Evolutionary conservation across 1,140 invertebrate genomes (phyloP), one percentile per base, ranked within the genome.

Genomic region (Heliconius nattereri): DNA sequence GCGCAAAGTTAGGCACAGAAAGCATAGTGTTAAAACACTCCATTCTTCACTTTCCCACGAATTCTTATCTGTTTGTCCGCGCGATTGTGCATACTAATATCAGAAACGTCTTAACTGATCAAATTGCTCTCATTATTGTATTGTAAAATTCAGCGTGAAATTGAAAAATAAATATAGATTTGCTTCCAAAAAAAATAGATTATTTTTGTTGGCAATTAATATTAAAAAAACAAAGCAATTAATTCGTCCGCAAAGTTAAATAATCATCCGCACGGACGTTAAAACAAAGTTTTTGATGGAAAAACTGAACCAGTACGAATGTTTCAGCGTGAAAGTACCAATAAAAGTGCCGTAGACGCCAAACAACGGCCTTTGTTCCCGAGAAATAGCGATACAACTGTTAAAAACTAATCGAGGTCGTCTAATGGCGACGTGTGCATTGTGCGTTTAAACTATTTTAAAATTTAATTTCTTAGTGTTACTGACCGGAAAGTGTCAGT

Each of bases 301-400:
- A 84, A 84, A 84, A 77, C 79, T 54, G 73, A 74, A 71, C 40
- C 74, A 76, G 16, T 78, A 83, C 83, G 79, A 79, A 70, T 73
- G 79, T 78, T 73, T 76, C 76, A 80, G 71, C 72, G 81, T 76
- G 73, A 80, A 78, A 81, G 76, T 78, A 40, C 73, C 81, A 83
- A 86, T 85, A 84, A 85, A 87, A 87, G 82, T 78, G 83, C 77
- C 81, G 75, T 82, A 82, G 77, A 74, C 79, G 73, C 80, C 77
- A 75, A 85, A 86, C 86, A 89, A 87, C 82, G 35, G 81, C 81
- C 81, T 84, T 86, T 82, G 83, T 84, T 75, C 78, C 75, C 74
- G 82, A 80, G 79, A 80, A 83, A 84, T 82, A 81, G 82, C 78
- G 81, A 79, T 82, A 85, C 81, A 81, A 83, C 71, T 81, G 81